A percentile compares a stretch with the other conserved stretches of the same genome.
phyloP scores from a whole-genome alignment of 1,140 invertebrate genomes.

The Neodiprion virginianus region DNA sequence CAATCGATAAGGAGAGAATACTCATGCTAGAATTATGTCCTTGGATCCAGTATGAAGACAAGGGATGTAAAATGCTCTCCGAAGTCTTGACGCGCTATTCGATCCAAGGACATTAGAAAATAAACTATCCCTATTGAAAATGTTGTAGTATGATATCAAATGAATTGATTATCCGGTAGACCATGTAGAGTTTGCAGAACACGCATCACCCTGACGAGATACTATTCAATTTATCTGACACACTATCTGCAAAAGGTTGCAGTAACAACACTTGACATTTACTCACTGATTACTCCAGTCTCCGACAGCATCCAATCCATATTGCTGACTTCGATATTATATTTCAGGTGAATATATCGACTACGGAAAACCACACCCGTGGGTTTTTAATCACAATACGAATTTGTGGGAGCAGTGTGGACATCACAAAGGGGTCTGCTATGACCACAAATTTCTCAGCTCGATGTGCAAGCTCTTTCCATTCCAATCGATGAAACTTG shows the following conservation, averaged over 20 bases:
- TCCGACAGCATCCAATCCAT: background rate
- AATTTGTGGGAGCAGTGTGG: conserved; percentile 83
- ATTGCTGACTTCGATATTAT: conserved; percentile 20
- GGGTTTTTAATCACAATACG: conserved; percentile 84
- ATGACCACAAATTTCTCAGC: conserved; percentile 76
- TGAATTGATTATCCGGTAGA: too few relatives aligned
- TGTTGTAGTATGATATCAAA: too few relatives aligned
- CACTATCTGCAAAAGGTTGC: background rate
- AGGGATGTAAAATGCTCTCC: too few relatives aligned
- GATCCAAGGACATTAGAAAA: too few relatives aligned
- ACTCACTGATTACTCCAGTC: conserved; percentile 8
- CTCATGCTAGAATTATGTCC: too few relatives aligned
- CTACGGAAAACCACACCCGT: conserved; percentile 77
- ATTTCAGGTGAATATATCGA: conserved; percentile 73
- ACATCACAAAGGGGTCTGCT: conserved; percentile 74
- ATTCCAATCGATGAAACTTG: conserved; percentile 88
- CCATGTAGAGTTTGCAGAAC: too few relatives aligned
- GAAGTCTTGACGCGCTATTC: too few relatives aligned
- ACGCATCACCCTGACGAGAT: too few relatives aligned
- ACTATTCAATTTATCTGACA: too few relatives aligned
- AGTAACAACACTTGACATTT: conserved; percentile 10
- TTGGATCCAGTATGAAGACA: too few relatives aligned
- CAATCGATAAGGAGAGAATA: too few relatives aligned
- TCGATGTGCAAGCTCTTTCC: conserved; percentile 84
- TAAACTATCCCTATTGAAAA: too few relatives aligned